Base-by-base conservation (phyloP, 1,140 invertebrate species). In the Neuroterus valhalla region DNA sequence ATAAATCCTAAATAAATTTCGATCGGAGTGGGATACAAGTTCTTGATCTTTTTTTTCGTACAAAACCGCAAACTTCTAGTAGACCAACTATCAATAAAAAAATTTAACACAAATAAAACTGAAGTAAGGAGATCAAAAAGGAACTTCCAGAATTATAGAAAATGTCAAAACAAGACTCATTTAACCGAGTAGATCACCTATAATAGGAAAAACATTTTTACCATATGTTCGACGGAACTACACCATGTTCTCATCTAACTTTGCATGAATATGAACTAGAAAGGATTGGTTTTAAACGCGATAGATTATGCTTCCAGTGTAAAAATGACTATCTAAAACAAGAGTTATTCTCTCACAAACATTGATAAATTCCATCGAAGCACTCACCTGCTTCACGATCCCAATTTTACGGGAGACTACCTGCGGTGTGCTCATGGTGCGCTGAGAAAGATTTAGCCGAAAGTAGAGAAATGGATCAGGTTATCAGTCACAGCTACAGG, bases 371-470 rank as follows among this genome's bases (percentile, higher is more conserved):
- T n/a, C 62, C n/a, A 50, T 71, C 68, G 62, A 71, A 5, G n/a
- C 44, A 69, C 83, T 90, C 86, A 92, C 92, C 88, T 92, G 91
- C 83, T 93, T 93, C 44, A 92, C 91, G 82, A 92, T 91, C 81
- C 92, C 92, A 79, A 88, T 87, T 81, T 89, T 89, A 70, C 85
- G 79, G 74, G 87, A 87, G 55, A 80, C 82, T 81, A 78, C 85
- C 84, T 89, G 87, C n/a, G 83, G 72, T 82, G 90, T 86, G 84
- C 87, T 91, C 91, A 91, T 92, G 82, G 74, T 90, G 84, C 42
- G 75, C 31, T 43, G 74, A 43, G 76, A 62, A 55, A 69, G 68
- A 66, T 43, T 68, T 14, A 45, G 26, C 26, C 71, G 23, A 71
- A 43, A 72, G 72, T 43, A 26, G 45, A 21, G 26, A 44, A 50